Evolutionary conservation across 2,888 invertebrate species (phyloP), one percentile per base, ranked within the genome.

Genomic region (Andrena dorsata): DNA sequence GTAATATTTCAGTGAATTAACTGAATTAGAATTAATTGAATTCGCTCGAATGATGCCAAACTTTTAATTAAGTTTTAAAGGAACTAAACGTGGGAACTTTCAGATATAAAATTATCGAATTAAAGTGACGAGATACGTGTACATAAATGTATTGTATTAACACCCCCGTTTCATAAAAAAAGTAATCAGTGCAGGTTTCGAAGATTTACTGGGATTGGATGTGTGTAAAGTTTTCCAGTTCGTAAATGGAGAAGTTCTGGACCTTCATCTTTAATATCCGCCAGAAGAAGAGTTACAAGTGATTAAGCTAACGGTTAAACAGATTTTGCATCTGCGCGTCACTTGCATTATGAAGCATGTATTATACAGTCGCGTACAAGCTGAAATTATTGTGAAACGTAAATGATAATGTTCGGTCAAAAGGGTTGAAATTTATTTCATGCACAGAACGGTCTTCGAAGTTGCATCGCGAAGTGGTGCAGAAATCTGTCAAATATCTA

Each of bases 281-380:
- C 47, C 56, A 49, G 61, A 56, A n/a, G 79, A 47, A 23, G n/a
- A 65, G 58, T 28, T 64, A 13, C 20, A 30, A 28, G 65, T 66
- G 70, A 75, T 82, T 66, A 74, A 70, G 51, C 47, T 81, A 81
- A 79, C 70, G 74, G 81, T 60, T 28, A 23, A 20, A 61, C 20
- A n/a, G 30, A 69, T 51, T 63, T 70, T 53, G 69, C 56, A 61
- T 53, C 28, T 68, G 53, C 56, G 7, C 13, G 51, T 20, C 56
- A 26, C 63, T 49, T 65, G 30, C 51, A 58, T 70, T 80, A 58
- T 73, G 41, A 60, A 26, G 10, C 2, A 49, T 7, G 35, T 13
- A n/a, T 41, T 41, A 41, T 13, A 41, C 16, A 41, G 56, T 30
- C 20, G 28, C 49, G 28, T 35, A 32, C 35, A 20, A 79, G 41